phyloP scores from a whole-genome alignment of 1,140 invertebrate genomes.

The Drosophila sp. region DNA sequence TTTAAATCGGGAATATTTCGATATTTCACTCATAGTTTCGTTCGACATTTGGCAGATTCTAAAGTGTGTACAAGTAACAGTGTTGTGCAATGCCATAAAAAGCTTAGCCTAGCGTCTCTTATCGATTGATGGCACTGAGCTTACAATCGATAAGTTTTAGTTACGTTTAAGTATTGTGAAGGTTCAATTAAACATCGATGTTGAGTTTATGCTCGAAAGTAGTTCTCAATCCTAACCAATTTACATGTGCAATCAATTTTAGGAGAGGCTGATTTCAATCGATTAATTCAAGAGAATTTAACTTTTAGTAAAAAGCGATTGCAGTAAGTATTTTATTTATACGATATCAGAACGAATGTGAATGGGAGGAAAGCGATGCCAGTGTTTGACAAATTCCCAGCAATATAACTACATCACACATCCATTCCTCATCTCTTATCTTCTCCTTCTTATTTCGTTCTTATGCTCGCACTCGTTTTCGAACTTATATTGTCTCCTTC shows the following conservation, averaged over 20 bases:
- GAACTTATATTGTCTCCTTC: slow-evolving; percentile 40
- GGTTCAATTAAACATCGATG: too few relatives aligned
- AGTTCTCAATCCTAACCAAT: too few relatives aligned
- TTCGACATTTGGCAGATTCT: not conserved
- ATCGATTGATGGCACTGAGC: not conserved
- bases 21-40: not conserved
- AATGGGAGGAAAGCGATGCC: slow-evolving; percentile 33
- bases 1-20: not conserved
- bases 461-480: slow-evolving; percentile 22
- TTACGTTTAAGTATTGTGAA: too few relatives aligned
- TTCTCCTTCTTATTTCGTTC: not conserved
- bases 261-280: too few relatives aligned
- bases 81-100: not conserved
- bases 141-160: not conserved
- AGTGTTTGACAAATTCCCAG: slow-evolving; percentile 40
- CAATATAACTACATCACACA: slow-evolving; percentile 19
- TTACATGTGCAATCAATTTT: too few relatives aligned
- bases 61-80: not conserved
- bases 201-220: too few relatives aligned
- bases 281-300: too few relatives aligned
- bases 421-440: slow-evolving; percentile 15
- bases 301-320: too few relatives aligned
- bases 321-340: not conserved
- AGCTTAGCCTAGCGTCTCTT: not conserved
- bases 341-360: slow-evolving; percentile 5